A percentile compares a stretch with the other conserved stretches of the same genome.
These are phyloP conservation scores for Phacellophora camtschatica DNA, from an alignment of 30 jellyfish, hydroid and myxozoan genomes.

Conservation along the genomic window DNA sequence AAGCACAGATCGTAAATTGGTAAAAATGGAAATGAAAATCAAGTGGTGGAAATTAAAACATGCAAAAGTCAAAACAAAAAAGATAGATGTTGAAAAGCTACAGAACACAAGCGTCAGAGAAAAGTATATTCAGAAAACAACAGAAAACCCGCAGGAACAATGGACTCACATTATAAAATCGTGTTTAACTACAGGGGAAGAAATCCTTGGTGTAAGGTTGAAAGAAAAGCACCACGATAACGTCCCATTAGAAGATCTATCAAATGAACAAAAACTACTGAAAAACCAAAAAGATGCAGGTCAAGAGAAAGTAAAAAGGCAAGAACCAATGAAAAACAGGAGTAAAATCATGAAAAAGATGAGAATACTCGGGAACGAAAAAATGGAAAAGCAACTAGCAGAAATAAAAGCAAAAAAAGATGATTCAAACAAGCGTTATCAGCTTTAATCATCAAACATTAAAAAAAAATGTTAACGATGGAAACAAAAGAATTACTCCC, in stretches of 20 bases:
- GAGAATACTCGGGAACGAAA: slow-evolving; percentile 11
- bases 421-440: slow-evolving; percentile 45
- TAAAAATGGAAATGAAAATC: slow-evolving; percentile 21
- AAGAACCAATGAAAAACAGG: slow-evolving; percentile 48
- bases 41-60: slow-evolving; percentile 13
- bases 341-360: slow-evolving; percentile 1
- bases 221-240: slow-evolving; percentile 33
- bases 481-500: slow-evolving; percentile 46
- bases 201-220: slow-evolving; percentile 26
- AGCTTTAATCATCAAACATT: slow-evolving; percentile 21
- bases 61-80: slow-evolving; percentile 32
- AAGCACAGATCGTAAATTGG: slow-evolving; percentile 24
- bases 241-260: not conserved
- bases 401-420: slow-evolving; percentile 35
- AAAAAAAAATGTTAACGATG: slow-evolving; percentile 27
- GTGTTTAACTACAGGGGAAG: slow-evolving; percentile 34
- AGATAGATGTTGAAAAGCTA: slow-evolving; percentile 35
- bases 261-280: slow-evolving; percentile 12
- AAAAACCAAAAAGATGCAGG: slow-evolving; percentile 20
- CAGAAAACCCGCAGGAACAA: not conserved
- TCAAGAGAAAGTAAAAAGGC: slow-evolving; percentile 28
- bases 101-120: slow-evolving; percentile 19
- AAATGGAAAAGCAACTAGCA: slow-evolving; percentile 1
- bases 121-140: slow-evolving; percentile 28
- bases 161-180: not conserved